Base-by-base conservation (phyloP, 2,113 vertebrate genomes). In the Ceyx margarethae region DNA sequence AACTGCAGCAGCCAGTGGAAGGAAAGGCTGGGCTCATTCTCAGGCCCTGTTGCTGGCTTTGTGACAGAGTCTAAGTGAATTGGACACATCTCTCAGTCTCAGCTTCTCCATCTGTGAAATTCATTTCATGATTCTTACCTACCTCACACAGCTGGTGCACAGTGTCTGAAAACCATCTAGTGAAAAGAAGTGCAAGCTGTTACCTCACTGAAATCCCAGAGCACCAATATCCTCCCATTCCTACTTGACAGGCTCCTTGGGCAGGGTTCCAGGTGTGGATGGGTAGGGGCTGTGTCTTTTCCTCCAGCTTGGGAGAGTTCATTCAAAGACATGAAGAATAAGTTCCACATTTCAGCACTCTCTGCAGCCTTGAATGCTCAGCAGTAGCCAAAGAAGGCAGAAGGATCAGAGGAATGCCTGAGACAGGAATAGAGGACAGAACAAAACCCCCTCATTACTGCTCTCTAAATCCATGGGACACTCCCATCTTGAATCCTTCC, bases 91-190 rank as follows among this genome's bases (percentile, higher is more conserved):
- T 69, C 42, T 56, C 40, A 53, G 87, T 90, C 92, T 96, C 92
- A 17, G 18, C 89, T 93, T 82, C 92, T 89, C 92, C 81, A 15
- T 85, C 94, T 96, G 94, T 77, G 87, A 80, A 95, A 92, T 93
- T 40, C 81, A 90, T 95, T 87, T 51, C 75, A 64, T 69, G 83
- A 62, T 66, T 79, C 84, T 77, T 93, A 62, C 89, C 89, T 92
- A 91, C 86, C 90, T 88, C 84, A 86, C 81, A 43, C 33, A 67
- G 86, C 77, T 68, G 69, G 72, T 81, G 77, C 2, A 1, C 23
- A 87, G 66, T 18, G 89, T n/a, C 86, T 91, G 89, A 72, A 71
- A 91, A 82, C 15, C 51, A 48, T 60, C 58, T 89, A n/a, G 62
- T 40, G 91, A 77, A 22, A 87, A 79, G 81, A 91, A 93, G 45